Evolutionary conservation across 1,140 invertebrate species (phyloP), one percentile per base, ranked within the genome.

Genomic region (Bombus picipes): DNA sequence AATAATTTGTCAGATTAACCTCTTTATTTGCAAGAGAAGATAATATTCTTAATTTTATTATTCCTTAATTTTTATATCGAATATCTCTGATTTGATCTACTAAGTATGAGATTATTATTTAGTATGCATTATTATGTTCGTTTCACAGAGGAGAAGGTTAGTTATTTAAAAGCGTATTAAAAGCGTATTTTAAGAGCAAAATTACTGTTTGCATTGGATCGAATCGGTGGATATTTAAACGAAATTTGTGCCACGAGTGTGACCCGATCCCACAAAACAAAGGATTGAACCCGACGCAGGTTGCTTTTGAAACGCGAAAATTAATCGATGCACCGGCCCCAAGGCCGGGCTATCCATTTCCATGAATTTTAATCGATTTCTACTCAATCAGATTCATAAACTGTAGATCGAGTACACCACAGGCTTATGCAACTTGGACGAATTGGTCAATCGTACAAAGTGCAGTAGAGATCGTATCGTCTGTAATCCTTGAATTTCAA

Each of bases 301-400:
- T 57, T 28, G 79, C 87, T 89, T 88, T 89, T 87, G 77, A 83
- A 86, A 75, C 66, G 79, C 71, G 74, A 53, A 37, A n/a, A 32
- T 32, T 47, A 47, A 9, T 79, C 79, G 79, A 47, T 70, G 43
- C 87, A 41, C 39, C 41, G 70, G 32, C n/a, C 71, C 15, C 88
- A 83, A 89, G 87, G 83, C 79, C 78, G 71, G 34, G 22, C 39
- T 43, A 47, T 34, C 65, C 25, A 83, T 89, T 87, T 87, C 41
- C 88, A 83, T 87, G 73, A 71, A 79, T 84, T 77, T 71, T 77
- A 66, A 73, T 71, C 70, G 79, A 66, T 73, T 39, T 34, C 34
- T 13, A 8, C 34, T 76, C 80, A 73, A 85, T 80, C 59, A 15
- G 34, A 6, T 22, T 9, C 5, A 43, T 72, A 57, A 74, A 74